phyloP scores from a whole-genome alignment of 1,140 invertebrate species.

The Ephestia elutella region DNA sequence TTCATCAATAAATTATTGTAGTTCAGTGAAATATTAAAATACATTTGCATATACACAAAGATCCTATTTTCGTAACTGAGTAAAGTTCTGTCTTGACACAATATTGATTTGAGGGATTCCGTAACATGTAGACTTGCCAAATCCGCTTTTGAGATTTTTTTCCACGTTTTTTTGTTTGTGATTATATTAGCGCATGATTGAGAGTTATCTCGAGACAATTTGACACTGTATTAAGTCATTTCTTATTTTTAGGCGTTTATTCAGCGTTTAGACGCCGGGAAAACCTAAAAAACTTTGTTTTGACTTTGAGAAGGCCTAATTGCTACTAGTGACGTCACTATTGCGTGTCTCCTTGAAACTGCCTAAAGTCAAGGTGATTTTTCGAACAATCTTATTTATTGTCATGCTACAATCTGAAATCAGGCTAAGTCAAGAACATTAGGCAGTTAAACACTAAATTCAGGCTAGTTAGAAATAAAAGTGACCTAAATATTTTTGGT shows the following conservation, averaged over 20 bases:
- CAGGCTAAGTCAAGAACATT: too few relatives aligned
- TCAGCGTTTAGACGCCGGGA: constrained; percentile 30
- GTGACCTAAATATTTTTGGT: too few relatives aligned
- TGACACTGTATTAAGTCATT: constrained; percentile 61
- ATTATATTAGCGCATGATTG: constrained; percentile 65
- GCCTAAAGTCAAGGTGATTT: neutral
- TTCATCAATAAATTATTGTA: too few relatives aligned
- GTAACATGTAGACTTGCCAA: constrained; percentile 55
- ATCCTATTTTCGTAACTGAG: neutral
- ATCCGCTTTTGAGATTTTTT: constrained; percentile 65
- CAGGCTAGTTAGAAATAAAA: too few relatives aligned
- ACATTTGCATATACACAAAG: constrained; percentile 10
- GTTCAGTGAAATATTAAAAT: neutral
- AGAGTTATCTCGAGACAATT: constrained; percentile 64
- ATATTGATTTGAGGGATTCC: constrained; percentile 55
- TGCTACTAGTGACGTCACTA: constrained; percentile 24
- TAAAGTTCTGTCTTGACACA: constrained; percentile 27
- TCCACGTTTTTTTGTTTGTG: constrained; percentile 55
- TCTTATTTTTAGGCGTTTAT: constrained; percentile 54
- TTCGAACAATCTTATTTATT: neutral
- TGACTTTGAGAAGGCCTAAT: constrained; percentile 29
- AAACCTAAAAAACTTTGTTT: constrained; percentile 38
- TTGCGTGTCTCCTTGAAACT: neutral
- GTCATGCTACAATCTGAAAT: neutral
- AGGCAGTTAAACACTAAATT: too few relatives aligned